phyloP scores from a whole-genome alignment of 2,797 vertebrate species.

The Triplophysa yarkandensis region DNA sequence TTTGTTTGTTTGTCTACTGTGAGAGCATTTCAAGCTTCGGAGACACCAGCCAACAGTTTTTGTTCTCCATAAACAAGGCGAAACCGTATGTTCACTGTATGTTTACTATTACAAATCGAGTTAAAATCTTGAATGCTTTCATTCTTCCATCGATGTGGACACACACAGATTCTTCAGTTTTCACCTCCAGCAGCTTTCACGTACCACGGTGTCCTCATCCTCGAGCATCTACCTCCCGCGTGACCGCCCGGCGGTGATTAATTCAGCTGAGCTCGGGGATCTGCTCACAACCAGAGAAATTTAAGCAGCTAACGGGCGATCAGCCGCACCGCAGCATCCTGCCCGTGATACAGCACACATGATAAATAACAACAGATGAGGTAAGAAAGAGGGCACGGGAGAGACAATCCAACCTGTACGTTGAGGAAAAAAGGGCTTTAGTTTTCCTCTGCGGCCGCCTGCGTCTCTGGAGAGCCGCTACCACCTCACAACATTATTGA shows the following conservation, averaged over 20 bases:
- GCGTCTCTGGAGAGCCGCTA: slow-evolving; percentile 19
- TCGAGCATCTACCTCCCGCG: neutral
- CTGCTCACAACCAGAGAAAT: slow-evolving; percentile 33
- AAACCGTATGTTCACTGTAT: too few species aligned
- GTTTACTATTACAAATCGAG: neutral
- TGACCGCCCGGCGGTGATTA: slow-evolving; percentile 34
- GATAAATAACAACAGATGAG: slow-evolving; percentile 50
- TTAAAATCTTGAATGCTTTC: too few species aligned
- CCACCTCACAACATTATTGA: slow-evolving; percentile 28
- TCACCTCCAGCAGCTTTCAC: neutral
- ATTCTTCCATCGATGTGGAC: neutral
- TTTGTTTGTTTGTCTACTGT: neutral
- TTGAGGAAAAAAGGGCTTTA: slow-evolving; percentile 22
- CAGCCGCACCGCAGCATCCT: slow-evolving; percentile 38
- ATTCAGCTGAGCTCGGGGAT: slow-evolving; percentile 40
- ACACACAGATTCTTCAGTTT: neutral
- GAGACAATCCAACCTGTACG: slow-evolving; percentile 1
- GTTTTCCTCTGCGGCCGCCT: slow-evolving; percentile 1
- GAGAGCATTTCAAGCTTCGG: neutral
- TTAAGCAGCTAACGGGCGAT: slow-evolving; percentile 43
- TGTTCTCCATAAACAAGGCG: neutral
- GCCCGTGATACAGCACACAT: slow-evolving; percentile 12
- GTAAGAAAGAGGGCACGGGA: slow-evolving; percentile 22
- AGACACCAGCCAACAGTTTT: neutral
- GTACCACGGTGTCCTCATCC: slow-evolving; percentile 11